Base-by-base conservation (phyloP, 2,888 invertebrate species). In the Tillus elongatus region DNA sequence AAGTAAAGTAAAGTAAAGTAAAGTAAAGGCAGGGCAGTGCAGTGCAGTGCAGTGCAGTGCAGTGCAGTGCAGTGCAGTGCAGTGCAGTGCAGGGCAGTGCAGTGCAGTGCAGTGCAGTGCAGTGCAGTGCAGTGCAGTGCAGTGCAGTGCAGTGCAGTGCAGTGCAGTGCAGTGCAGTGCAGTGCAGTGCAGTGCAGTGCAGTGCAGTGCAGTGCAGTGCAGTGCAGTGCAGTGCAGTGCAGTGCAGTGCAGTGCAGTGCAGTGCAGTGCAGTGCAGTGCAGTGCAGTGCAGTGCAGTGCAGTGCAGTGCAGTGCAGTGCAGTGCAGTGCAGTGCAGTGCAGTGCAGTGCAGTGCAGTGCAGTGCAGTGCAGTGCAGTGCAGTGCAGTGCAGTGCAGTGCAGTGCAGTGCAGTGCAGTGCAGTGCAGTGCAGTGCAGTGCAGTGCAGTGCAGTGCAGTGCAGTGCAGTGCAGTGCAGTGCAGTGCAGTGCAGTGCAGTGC, bases 61-160 rank as follows among this genome's bases (percentile, higher is more conserved):
- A n/a, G n/a, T n/a, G n/a, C n/a, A n/a, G n/a, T n/a, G n/a, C n/a
- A n/a, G n/a, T n/a, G n/a, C n/a, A n/a, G n/a, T n/a, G n/a, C n/a
- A n/a, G n/a, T n/a, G n/a, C n/a, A n/a, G n/a, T n/a, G n/a, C n/a
- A n/a, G n/a, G n/a, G n/a, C n/a, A n/a, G n/a, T n/a, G n/a, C n/a
- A n/a, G n/a, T n/a, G n/a, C n/a, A n/a, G n/a, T n/a, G n/a, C n/a
- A n/a, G n/a, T n/a, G n/a, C n/a, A n/a, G n/a, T 19, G 24, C 24
- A 19, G 24, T 19, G 24, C 24, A 19, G 24, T 19, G 24, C 9
- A 19, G 24, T 19, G 24, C 24, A 19, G 24, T 19, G 24, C 24
- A 19, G 24, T 9, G 24, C 24, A 19, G 24, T 19, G 24, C 9
- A 8, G 24, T 19, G 24, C 24, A 19, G 9, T 19, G 24, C 24